Evolutionary conservation across 2,888 invertebrate species (phyloP), one percentile per base, ranked within the genome.

Genomic region (Congeria kusceri): DNA sequence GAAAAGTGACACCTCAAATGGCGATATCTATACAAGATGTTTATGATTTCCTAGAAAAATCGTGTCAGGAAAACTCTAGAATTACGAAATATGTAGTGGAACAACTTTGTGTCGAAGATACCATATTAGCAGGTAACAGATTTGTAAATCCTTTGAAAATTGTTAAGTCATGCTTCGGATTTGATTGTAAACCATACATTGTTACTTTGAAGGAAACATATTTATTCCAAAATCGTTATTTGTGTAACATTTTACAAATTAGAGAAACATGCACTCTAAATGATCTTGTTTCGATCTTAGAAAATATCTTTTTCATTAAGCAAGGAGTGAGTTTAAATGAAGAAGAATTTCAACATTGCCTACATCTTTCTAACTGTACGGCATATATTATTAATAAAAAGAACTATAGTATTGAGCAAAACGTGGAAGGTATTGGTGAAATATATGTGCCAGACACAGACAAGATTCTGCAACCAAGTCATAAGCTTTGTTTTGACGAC

Each of bases 401-500:
- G 39, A 39, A 9, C 9, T 39, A 9, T 11, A 32, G 4, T 11
- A 4, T 32, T 32, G 32, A 32, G 11, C 5, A 32, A 7, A 32
- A 7, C 11, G 4, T 32, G 32, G 11, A 32, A 11, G 32, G 28
- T 15, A 7, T n/a, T 1, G 11, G 25, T 20, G 18, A 18, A 15
- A 25, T 70, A 5, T 70, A 56, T 39, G 62, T 59, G 7, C 91
- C 91, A 1, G 91, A 92, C 63, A 69, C 80, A 7, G 29, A 83
- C 15, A 62, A 80, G 18, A 63, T 87, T 20, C 63, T 92, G 32
- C 57, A 77, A 29, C 78, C 74, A 15, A 73, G 86, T 4, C 59
- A 69, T 25, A 39, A 71, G 9, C 77, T 91, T n/a, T 91, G 90
- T 77, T 87, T 88, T 68, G 86, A 91, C 64, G 66, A 73, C 18